Conservation (phyloP, 1,140 invertebrate genomes). For the Zaprionus vittiger region DNA sequence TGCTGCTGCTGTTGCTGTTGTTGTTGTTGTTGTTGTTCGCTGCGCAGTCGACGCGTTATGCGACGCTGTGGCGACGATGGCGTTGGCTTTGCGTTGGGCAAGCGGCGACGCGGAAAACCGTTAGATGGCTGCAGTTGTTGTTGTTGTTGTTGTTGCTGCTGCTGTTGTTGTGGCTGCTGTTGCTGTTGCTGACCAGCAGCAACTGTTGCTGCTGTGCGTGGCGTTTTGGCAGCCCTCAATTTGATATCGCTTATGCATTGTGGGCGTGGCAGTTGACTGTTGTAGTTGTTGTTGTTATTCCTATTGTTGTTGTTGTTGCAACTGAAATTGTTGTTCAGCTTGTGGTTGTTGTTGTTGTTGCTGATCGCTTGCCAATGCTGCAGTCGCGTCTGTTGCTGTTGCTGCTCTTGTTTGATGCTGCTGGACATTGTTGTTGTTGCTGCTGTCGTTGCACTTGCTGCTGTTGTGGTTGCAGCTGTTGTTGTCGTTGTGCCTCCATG, state of each 20-base stretch:
- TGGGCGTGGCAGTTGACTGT: constrained; percentile 43
- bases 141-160: constrained; percentile 15
- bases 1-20: neutral
- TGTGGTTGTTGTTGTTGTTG: constrained; percentile 33
- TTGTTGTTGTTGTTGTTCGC: constrained; percentile 26
- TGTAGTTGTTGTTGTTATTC: constrained; percentile 22
- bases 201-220: neutral
- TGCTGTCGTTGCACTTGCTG: constrained; percentile 28
- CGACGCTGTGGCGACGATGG: constrained; percentile 50
- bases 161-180: constrained; percentile 7
- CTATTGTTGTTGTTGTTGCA: constrained; percentile 18
- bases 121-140: constrained; percentile 12
- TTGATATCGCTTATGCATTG: constrained; percentile 60
- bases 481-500: constrained; percentile 46
- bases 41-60: constrained; percentile 41
- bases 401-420: constrained; percentile 41
- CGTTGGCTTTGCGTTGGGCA: constrained; percentile 44
- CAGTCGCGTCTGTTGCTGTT: constrained; percentile 42
- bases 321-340: constrained; percentile 19
- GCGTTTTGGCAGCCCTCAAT: constrained; percentile 50
- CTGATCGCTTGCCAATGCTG: constrained; percentile 53
- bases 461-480: constrained; percentile 34
- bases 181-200: constrained; percentile 5
- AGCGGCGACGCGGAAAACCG: constrained; percentile 23
- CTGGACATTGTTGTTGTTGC: constrained; percentile 34